Percentiles rank a stretch among this genome's conserved stretches.
These are phyloP conservation scores for Thymallus thymallus DNA, from an alignment of 2,113 vertebrate species.

Conservation along the genomic window DNA sequence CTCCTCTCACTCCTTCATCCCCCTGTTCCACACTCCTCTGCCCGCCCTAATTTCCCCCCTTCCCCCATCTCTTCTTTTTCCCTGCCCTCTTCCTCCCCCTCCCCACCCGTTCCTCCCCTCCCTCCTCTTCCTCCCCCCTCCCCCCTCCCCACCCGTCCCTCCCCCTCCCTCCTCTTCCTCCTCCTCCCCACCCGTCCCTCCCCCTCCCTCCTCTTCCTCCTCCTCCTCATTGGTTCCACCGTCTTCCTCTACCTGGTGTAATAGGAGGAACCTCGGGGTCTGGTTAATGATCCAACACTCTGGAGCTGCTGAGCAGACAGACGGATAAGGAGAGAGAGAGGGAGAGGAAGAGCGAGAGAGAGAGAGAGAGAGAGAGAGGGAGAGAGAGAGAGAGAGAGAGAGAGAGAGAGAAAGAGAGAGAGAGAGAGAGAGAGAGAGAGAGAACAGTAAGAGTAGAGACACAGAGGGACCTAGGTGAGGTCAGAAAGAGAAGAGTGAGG, in stretches of 20 bases:
- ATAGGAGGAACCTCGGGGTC: slow-evolving; percentile 60
- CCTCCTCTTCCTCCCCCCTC: background rate
- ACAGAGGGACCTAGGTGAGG: slow-evolving; percentile 6
- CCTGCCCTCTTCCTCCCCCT: background rate
- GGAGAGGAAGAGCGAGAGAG: slow-evolving; percentile 4
- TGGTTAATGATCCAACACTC: slow-evolving; percentile 72
- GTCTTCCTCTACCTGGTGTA: slow-evolving; percentile 57
- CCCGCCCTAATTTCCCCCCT: background rate
- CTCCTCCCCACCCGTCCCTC: too few relatives aligned
- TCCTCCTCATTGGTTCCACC: background rate
- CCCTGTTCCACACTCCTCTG: background rate
- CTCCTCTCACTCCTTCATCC: background rate
- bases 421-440: slow-evolving; percentile 16
- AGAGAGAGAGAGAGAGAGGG: slow-evolving; percentile 9
- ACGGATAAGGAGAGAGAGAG: slow-evolving; percentile 41
- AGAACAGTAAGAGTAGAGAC: slow-evolving; percentile 35
- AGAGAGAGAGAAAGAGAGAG: slow-evolving; percentile 17
- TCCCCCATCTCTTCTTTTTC: background rate
- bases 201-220: background rate
- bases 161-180: background rate
- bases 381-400: slow-evolving; percentile 5
- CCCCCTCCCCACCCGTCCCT: background rate
- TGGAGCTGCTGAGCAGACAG: slow-evolving; percentile 50
- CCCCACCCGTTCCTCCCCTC: too few relatives aligned
- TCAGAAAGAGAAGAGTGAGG: background rate